These are phyloP conservation scores for Colius striatus DNA, from an alignment of 2,113 vertebrate species.

Conservation along the genomic window DNA sequence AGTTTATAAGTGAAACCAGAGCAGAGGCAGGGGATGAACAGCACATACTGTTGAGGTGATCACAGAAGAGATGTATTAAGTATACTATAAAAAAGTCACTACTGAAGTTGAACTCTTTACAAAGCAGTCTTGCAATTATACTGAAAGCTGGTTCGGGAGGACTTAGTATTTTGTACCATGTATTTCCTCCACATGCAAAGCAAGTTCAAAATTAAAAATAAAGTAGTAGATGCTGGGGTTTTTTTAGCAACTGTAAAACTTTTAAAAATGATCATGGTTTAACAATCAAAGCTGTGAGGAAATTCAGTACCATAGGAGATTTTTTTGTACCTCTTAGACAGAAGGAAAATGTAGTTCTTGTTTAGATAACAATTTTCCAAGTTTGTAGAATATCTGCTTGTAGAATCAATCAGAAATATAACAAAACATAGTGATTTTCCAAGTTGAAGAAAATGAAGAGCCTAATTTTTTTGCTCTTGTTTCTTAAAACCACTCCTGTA, in stretches of 20 bases:
- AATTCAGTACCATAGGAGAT: background rate
- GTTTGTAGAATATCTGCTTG: background rate
- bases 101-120: background rate
- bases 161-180: background rate
- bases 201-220: background rate
- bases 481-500: background rate
- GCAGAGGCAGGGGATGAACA: background rate
- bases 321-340: background rate
- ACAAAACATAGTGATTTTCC: background rate
- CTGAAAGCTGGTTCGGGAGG: background rate
- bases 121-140: background rate
- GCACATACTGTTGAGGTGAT: background rate
- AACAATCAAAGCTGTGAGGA: background rate
- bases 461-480: background rate
- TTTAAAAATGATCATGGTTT: background rate
- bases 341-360: background rate
- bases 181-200: background rate
- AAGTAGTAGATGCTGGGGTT: background rate
- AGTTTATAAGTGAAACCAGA: background rate
- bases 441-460: background rate
- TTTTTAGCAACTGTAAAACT: background rate
- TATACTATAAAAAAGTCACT: rapidly evolving
- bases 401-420: background rate
- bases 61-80: background rate
- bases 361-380: background rate